A percentile compares a stretch with the other conserved stretches of the same genome.
phyloP scores from a whole-genome alignment of 2,797 vertebrate genomes.

The Anguilla marmorata region DNA sequence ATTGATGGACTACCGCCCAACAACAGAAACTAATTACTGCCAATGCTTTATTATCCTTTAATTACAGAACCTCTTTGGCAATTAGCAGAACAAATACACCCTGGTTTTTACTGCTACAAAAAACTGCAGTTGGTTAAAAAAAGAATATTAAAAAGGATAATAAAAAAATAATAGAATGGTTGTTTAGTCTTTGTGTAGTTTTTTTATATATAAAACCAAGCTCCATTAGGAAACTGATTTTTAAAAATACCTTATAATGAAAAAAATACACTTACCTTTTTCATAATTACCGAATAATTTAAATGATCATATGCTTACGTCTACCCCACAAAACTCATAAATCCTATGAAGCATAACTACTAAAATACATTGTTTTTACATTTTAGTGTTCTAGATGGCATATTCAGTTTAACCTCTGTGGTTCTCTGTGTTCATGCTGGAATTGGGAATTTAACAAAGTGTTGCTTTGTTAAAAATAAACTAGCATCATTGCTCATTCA shows the following conservation, averaged over 20 bases:
- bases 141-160: constrained; percentile 30
- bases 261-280: background rate
- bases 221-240: background rate
- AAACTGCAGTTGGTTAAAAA: constrained; percentile 50
- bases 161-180: constrained; percentile 21
- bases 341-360: background rate
- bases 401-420: background rate
- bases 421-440: background rate
- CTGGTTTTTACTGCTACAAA: constrained; percentile 56
- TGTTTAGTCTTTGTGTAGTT: background rate
- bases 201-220: background rate
- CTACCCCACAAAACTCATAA: background rate
- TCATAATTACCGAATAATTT: background rate
- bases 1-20: constrained; percentile 88
- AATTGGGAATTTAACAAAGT: background rate
- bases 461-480: background rate
- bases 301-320: background rate
- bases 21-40: constrained; percentile 92
- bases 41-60: constrained; percentile 47
- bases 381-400: background rate
- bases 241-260: background rate
- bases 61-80: constrained; percentile 39
- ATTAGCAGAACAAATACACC: constrained; percentile 56
- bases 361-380: background rate
- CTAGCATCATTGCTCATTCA: background rate